A percentile compares a stretch with the other conserved stretches of the same genome.
Conservation (phyloP, 2,888 invertebrate genomes). For the Drosophila subsilvestris region DNA sequence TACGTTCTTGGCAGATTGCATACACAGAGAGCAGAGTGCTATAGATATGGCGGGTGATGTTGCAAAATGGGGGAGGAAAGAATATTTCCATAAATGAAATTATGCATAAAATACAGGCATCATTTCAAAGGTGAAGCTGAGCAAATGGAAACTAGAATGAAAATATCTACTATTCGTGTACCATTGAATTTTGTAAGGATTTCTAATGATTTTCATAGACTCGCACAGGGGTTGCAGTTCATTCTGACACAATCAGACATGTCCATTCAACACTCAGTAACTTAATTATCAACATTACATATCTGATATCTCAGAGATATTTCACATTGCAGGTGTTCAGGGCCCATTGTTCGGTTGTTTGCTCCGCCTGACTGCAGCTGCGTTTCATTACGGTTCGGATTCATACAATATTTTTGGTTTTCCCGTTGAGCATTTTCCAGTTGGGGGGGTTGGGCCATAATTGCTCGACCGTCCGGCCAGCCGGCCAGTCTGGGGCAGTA, state of each 20-base stretch:
- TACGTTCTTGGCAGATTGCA: conserved; percentile 43
- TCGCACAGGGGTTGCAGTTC: neutral
- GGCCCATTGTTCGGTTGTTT: conserved; percentile 37
- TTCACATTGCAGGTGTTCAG: conserved; percentile 43
- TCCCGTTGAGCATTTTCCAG: conserved; percentile 15
- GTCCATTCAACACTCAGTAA: neutral
- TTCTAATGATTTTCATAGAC: no score
- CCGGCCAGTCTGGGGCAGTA: conserved; percentile 32
- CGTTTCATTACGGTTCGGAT: conserved; percentile 39
- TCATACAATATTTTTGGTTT: conserved; percentile 16
- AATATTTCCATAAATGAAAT: conserved; percentile 23
- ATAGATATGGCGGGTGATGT: conserved; percentile 15
- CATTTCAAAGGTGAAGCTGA: conserved; percentile 19
- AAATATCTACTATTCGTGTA: no score
- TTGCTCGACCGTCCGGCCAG: conserved; percentile 51
- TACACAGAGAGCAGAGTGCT: conserved; percentile 30
- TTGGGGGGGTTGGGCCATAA: conserved; percentile 37
- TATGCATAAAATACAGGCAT: conserved; percentile 19
- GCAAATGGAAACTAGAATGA: neutral
- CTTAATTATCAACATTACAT: conserved; percentile 18
- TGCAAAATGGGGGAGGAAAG: conserved; percentile 23
- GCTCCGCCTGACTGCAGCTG: conserved; percentile 60
- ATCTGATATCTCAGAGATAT: conserved; percentile 14
- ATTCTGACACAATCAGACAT: neutral
- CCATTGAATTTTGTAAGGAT: no score